Evolutionary conservation across 2,888 invertebrate species (phyloP), one percentile per base, ranked within the genome.

Genomic region (Hydrotaea diabolus): DNA sequence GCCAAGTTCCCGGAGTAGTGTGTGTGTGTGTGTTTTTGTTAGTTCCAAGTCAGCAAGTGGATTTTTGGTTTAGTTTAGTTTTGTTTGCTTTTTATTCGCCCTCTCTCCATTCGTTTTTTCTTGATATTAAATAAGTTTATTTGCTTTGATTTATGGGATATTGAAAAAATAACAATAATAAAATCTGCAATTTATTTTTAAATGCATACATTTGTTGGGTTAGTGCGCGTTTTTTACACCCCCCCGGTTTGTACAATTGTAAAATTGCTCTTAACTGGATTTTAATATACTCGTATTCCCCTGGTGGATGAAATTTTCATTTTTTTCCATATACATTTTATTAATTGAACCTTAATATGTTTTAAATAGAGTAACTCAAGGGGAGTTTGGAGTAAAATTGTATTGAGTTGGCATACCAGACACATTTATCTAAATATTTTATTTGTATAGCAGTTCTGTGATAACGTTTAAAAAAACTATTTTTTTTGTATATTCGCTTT

Each of bases 31-130:
- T n/a, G n/a, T n/a, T n/a, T n/a, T n/a, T n/a, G 69, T 46, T 82
- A 80, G 82, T 77, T 79, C 82, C 77, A 76, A 85, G 79, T 79
- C 81, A 85, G 81, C 85, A 74, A 85, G 79, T 82, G 74, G 85
- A 80, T 81, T 85, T 79, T 31, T 43, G 53, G n/a, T 57, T 77
- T 77, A 69, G 73, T 66, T 74, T 55, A 49, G 9, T 75, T 66
- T 77, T 46, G 31, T 17, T 4, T 23, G 0, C 9, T 26, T 76
- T 36, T 49, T 46, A 36, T 43, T 59, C n/a, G n/a, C n/a, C n/a
- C n/a, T n/a, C n/a, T n/a, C n/a, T n/a, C n/a, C n/a, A n/a, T n/a
- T n/a, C n/a, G 2, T 31, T 15, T 69, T 39, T 39, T 64, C 71
- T 77, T 9, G 53, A 23, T 72, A 49, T 64, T 75, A 80, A 84